These are phyloP conservation scores for Drosophila emarginata DNA, from an alignment of 2,888 invertebrate species.

Conservation along the genomic window DNA sequence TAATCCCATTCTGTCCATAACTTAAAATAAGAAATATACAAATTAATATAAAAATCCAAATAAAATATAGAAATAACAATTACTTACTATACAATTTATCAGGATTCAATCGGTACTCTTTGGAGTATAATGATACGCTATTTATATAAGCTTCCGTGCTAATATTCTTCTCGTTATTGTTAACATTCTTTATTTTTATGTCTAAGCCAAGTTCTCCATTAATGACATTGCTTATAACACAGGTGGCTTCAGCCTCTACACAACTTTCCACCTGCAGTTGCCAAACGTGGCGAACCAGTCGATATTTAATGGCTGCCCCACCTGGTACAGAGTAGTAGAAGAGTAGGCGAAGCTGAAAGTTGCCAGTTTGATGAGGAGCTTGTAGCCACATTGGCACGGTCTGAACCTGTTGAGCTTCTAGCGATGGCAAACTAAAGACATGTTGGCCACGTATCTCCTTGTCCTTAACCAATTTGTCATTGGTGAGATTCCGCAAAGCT, in stretches of 20 bases:
- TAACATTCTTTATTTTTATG: conserved; percentile 88
- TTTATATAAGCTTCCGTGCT: conserved; percentile 81
- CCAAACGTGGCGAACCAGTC: conserved; percentile 87
- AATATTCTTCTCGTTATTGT: conserved; percentile 83
- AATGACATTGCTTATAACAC: conserved; percentile 83
- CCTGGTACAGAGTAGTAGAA: conserved; percentile 87
- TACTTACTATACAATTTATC: conserved; percentile 78
- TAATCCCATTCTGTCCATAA: conserved; percentile 80
- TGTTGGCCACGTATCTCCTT: conserved; percentile 82
- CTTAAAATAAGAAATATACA: conserved; percentile 47
- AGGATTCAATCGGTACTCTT: conserved; percentile 73
- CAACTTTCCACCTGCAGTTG: conserved; percentile 86
- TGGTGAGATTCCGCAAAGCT: conserved; percentile 80
- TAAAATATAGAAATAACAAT: neutral
- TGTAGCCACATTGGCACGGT: conserved; percentile 86
- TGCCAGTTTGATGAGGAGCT: conserved; percentile 87
- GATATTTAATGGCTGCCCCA: conserved; percentile 81
- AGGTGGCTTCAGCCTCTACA: conserved; percentile 84
- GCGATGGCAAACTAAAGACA: conserved; percentile 77
- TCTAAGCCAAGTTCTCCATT: conserved; percentile 86
- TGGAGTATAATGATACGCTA: conserved; percentile 78
- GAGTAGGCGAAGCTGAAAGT: conserved; percentile 86
- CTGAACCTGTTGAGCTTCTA: conserved; percentile 79
- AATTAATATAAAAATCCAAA: neutral
- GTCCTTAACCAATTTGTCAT: conserved; percentile 81